Percentiles rank a stretch among this genome's conserved stretches.
Conservation (phyloP, 1,140 invertebrate genomes). For the Heliconius nattereri region DNA sequence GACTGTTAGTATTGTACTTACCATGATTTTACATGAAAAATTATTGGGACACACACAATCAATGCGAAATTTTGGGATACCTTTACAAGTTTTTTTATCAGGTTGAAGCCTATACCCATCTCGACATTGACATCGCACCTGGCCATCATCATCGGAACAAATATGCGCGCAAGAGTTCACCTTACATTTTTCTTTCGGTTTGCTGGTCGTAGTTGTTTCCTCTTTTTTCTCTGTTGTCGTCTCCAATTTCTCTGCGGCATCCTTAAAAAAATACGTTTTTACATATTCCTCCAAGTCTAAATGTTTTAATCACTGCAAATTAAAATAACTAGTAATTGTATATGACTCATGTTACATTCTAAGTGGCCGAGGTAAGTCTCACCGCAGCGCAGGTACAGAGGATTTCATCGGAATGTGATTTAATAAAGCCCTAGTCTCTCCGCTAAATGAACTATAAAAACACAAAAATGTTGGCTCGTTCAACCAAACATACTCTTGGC, state of each 20-base stretch:
- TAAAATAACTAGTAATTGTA: too few relatives aligned
- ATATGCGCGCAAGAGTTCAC: constrained; percentile 85
- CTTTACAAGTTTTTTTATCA: constrained; percentile 85
- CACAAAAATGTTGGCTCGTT: too few relatives aligned
- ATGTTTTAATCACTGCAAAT: too few relatives aligned
- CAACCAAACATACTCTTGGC: too few relatives aligned
- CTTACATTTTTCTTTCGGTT: constrained; percentile 72
- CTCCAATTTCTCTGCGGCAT: constrained; percentile 52
- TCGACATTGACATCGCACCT: constrained; percentile 83
- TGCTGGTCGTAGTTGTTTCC: constrained; percentile 38
- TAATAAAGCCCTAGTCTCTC: too few relatives aligned
- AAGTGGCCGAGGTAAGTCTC: too few relatives aligned
- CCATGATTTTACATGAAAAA: constrained; percentile 15
- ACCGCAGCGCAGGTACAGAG: too few relatives aligned
- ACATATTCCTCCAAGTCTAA: too few relatives aligned
- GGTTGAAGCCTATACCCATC: constrained; percentile 85
- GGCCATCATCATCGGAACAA: constrained; percentile 83
- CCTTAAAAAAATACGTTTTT: constrained; percentile 42
- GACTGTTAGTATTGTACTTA: constrained; percentile 35
- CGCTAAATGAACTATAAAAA: too few relatives aligned
- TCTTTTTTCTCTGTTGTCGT: constrained; percentile 51
- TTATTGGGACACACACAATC: constrained; percentile 22
- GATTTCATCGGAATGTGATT: too few relatives aligned
- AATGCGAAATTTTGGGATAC: constrained; percentile 46
- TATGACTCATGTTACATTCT: too few relatives aligned